Evolutionary conservation across 2,888 invertebrate species (phyloP), one percentile per base, ranked within the genome.

Genomic region (Ectemnius continuus): DNA sequence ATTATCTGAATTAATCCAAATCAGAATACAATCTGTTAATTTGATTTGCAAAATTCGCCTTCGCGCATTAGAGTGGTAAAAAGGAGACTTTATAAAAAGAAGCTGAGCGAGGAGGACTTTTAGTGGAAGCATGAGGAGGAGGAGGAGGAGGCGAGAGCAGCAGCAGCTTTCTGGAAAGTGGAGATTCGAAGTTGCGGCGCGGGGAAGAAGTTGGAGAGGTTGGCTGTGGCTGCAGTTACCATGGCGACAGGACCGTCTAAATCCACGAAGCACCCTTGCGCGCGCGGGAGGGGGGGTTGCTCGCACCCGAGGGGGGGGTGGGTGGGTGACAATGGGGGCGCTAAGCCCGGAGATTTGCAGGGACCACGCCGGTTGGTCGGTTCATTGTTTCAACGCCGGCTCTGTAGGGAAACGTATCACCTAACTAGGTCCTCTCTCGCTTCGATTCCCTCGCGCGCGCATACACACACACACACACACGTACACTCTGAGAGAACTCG

Each of bases 301-400:
- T 47, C 26, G 58, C 48, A 52, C n/a, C 52, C 18, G 47, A n/a
- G n/a, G n/a, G n/a, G n/a, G n/a, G n/a, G n/a, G n/a, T n/a, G n/a
- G 48, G 48, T 64, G 84, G 73, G 81, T 78, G 84, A 81, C 82
- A 83, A 85, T 82, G 85, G 83, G 85, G 83, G 81, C 75, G 87
- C 83, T 88, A 89, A 90, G 89, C 89, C 88, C 67, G 76, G 87
- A 88, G 90, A 90, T 90, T 90, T 90, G 86, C 86, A 82, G 78
- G 80, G 79, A 83, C 80, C 85, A 82, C 83, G 82, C 82, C 84
- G 90, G 90, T 90, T 90, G 90, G 90, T 90, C 83, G 89, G 90
- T 90, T 90, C 90, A 90, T 90, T 90, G 89, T 90, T 90, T 90
- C 89, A 88, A 85, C 88, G 83, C 83, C 83, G 67, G 82, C 78